Evolutionary conservation across 2,113 vertebrate genomes (phyloP).

Genomic region (Upupa epops): DNA sequence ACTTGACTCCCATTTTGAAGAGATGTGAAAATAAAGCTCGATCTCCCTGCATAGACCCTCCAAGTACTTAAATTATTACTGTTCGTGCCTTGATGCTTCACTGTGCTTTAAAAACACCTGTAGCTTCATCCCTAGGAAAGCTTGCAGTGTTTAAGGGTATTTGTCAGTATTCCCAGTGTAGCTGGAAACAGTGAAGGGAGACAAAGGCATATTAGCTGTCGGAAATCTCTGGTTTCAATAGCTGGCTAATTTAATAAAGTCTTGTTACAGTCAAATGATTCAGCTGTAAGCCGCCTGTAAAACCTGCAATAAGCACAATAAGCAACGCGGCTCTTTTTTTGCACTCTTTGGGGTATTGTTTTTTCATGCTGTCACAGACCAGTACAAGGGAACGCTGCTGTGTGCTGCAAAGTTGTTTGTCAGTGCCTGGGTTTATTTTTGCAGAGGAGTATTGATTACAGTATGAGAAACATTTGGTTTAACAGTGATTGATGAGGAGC

Average conservation of each 20-base stretch:
- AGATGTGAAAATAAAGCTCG: neutral
- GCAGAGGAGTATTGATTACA: slow-evolving; percentile 74
- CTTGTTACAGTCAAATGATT: slow-evolving; percentile 56
- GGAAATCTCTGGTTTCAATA: slow-evolving; percentile 24
- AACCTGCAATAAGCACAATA: slow-evolving; percentile 45
- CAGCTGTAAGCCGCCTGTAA: slow-evolving; percentile 53
- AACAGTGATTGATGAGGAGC: slow-evolving; percentile 70
- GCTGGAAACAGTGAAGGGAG: slow-evolving; percentile 7
- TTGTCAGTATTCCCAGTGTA: neutral
- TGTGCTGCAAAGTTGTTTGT: slow-evolving; percentile 70
- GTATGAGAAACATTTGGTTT: slow-evolving; percentile 77
- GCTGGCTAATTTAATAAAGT: slow-evolving; percentile 68
- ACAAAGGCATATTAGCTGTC: slow-evolving; percentile 38
- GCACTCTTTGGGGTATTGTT: slow-evolving; percentile 18
- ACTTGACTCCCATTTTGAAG: neutral
- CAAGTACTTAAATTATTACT: neutral
- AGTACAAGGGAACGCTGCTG: slow-evolving; percentile 8
- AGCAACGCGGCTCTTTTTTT: neutral
- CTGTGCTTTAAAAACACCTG: neutral
- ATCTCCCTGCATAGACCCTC: neutral
- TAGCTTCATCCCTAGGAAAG: slow-evolving; percentile 12
- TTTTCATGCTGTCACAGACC: slow-evolving; percentile 56
- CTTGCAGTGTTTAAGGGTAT: neutral
- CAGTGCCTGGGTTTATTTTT: slow-evolving; percentile 72
- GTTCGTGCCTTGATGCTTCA: neutral